A percentile compares a stretch with the other conserved stretches of the same genome.
Conservation (phyloP, 2,797 vertebrate species). For the Labroides dimidiatus region DNA sequence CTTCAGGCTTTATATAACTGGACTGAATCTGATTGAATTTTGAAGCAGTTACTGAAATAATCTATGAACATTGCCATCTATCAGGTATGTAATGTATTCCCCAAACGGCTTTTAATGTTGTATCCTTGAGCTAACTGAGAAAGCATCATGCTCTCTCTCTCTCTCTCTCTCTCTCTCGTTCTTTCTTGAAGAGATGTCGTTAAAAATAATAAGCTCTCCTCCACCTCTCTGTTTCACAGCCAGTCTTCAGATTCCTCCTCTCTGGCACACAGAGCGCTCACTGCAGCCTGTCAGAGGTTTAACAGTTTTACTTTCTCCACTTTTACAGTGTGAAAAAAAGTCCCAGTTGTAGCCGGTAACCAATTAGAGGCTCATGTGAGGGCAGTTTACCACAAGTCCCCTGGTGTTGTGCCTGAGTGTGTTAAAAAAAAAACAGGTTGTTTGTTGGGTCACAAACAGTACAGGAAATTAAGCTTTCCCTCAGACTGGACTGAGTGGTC, state of each 20-base stretch:
- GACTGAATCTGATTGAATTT: too few relatives aligned
- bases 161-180: neutral
- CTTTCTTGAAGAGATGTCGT: slow-evolving; percentile 41
- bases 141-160: neutral
- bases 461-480: slow-evolving; percentile 72
- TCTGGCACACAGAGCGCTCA: slow-evolving; percentile 56
- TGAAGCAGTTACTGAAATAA: too few relatives aligned
- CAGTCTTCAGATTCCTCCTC: slow-evolving; percentile 60
- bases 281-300: slow-evolving; percentile 60
- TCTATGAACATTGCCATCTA: too few relatives aligned
- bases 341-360: slow-evolving; percentile 55
- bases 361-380: slow-evolving; percentile 58
- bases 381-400: slow-evolving; percentile 45
- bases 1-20: too few relatives aligned
- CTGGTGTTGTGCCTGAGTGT: slow-evolving; percentile 45
- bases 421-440: slow-evolving; percentile 48
- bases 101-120: too few relatives aligned
- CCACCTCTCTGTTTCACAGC: slow-evolving; percentile 57
- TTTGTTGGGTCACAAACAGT: slow-evolving; percentile 65
- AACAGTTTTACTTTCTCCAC: slow-evolving; percentile 47
- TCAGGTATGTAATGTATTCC: too few relatives aligned
- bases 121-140: too few relatives aligned
- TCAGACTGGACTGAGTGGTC: slow-evolving; percentile 35
- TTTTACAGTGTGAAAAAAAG: slow-evolving; percentile 77
- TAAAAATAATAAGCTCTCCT: slow-evolving; percentile 79